phyloP scores from a whole-genome alignment of 37 sponge, comb jelly and placozoan genomes.

The Eunapius fragilis region DNA sequence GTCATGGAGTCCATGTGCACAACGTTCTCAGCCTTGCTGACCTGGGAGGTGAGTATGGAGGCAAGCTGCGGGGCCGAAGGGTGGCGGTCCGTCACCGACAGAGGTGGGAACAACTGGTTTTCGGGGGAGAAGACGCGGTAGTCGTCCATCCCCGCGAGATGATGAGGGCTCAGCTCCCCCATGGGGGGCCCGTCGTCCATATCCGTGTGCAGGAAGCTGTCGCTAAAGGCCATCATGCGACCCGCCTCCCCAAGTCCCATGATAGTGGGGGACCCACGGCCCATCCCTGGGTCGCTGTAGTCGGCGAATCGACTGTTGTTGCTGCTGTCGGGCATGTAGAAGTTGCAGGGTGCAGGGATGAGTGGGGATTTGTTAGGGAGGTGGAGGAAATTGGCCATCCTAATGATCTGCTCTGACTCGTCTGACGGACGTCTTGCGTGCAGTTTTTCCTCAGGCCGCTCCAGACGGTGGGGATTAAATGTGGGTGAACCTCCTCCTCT shows the following conservation, averaged over 20 bases:
- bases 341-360: neutral
- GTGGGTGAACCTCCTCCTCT: slow-evolving; percentile 5
- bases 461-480: slow-evolving; percentile 16
- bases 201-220: slow-evolving; percentile 46
- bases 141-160: neutral
- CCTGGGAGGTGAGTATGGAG: slow-evolving; percentile 31
- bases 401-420: slow-evolving; percentile 51
- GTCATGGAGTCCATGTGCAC: neutral
- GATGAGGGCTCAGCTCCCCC: neutral
- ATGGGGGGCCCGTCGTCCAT: slow-evolving; percentile 10
- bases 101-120: slow-evolving; percentile 48
- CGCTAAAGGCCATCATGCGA: slow-evolving; percentile 58
- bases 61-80: slow-evolving; percentile 71
- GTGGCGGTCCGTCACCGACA: slow-evolving; percentile 51
- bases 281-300: neutral
- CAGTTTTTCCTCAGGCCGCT: slow-evolving; percentile 33
- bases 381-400: slow-evolving; percentile 30
- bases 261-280: neutral
- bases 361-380: slow-evolving; percentile 26
- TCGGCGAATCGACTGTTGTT: neutral
- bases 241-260: slow-evolving; percentile 60
- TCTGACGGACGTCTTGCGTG: slow-evolving; percentile 74
- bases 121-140: slow-evolving; percentile 18
- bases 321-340: neutral
- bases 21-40: neutral